Base-by-base conservation (phyloP, 2,888 invertebrate genomes). In the Geophilus truncorum region DNA sequence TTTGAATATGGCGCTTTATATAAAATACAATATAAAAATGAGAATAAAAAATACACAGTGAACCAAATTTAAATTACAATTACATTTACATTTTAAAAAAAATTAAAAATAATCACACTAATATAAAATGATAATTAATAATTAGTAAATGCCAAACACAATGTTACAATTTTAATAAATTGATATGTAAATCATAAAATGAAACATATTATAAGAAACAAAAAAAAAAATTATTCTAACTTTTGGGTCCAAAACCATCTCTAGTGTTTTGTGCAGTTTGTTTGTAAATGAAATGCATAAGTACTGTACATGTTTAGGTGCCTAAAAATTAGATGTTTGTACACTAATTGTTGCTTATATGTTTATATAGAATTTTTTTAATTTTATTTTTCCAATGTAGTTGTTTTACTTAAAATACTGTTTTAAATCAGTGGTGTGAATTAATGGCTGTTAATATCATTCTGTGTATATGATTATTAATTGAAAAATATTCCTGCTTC, bases 201-300 rank as follows among this genome's bases (percentile, higher is more conserved):
- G 32, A 32, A 15, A 51, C 51, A 21, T 18, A 40, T 62, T 62
- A 62, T 10, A 62, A 21, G 57, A 62, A 25, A 70, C 25, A 70
- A 25, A 45, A 45, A 3, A 45, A 25, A 9, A 70, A 70, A 70
- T 70, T 70, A 70, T 15, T 70, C 23, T 23, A 70, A 70, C 28
- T 70, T 28, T 70, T 70, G 70, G 70, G 70, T 70, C 70, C 70
- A 70, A 70, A 70, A 70, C 10, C 70, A 70, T 25, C n/a, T 2
- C 28, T 6, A 28, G 25, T 1, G 12, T 51, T 70, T 70, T 70
- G 70, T 70, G 70, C 28, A 70, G 70, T 70, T n/a, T n/a, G 70
- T 70, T 28, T 70, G 70, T 70, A 70, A 28, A 70, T 70, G 70
- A 70, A 70, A 70, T 25, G 70, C 70, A 70, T 70, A 70, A 70